phyloP scores from a whole-genome alignment of 2,888 invertebrate species.

The Ichneumon xanthorius region DNA sequence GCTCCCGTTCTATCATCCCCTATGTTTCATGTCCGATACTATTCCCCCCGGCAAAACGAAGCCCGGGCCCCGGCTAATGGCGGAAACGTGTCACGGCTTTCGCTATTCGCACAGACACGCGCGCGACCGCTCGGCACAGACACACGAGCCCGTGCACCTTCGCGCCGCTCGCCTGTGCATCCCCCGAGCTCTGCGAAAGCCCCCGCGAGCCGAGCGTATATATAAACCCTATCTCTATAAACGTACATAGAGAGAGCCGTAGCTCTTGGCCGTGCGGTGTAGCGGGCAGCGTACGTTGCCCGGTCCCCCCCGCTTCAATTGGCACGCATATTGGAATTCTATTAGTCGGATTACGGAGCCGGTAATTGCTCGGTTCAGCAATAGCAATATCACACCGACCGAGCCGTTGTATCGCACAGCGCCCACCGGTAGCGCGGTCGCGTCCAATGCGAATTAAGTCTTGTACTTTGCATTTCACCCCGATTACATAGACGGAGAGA shows the following conservation, averaged over 20 bases:
- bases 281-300: slow-evolving; percentile 35
- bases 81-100: slow-evolving; percentile 78
- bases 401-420: slow-evolving; percentile 27
- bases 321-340: slow-evolving; percentile 82
- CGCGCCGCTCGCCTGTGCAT: neutral
- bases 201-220: slow-evolving; percentile 1
- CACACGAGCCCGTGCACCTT: neutral
- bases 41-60: slow-evolving; percentile 63
- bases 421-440: neutral
- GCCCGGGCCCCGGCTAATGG: slow-evolving; percentile 74
- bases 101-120: slow-evolving; percentile 73
- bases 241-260: slow-evolving; percentile 22
- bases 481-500: neutral
- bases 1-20: slow-evolving; percentile 26
- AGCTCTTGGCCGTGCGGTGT: slow-evolving; percentile 3
- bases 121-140: neutral
- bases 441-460: slow-evolving; percentile 41
- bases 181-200: slow-evolving; percentile 14
- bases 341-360: slow-evolving; percentile 78
- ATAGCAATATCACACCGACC: slow-evolving; percentile 74
- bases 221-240: neutral
- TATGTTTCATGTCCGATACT: slow-evolving; percentile 58
- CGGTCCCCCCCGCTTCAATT: slow-evolving; percentile 74
- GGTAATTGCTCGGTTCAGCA: slow-evolving; percentile 80
- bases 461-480: slow-evolving; percentile 42